Evolutionary conservation across 2,113 vertebrate species (phyloP).

Genomic region (Benitochromis conjunctus): DNA sequence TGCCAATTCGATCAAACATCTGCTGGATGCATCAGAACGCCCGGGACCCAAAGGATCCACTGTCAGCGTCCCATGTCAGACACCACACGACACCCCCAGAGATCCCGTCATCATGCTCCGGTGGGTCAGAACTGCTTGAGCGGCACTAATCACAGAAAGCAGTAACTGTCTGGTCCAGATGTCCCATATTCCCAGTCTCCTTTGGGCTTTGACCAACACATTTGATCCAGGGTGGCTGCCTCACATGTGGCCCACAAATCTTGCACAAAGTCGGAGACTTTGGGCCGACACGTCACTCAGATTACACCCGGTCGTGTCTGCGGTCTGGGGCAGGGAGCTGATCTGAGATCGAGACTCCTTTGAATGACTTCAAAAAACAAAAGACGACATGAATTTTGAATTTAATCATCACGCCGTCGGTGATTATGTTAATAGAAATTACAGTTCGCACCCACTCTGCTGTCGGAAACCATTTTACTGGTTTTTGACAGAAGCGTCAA

Average conservation of each 20-base stretch:
- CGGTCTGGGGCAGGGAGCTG: not conserved
- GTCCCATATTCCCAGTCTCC: not conserved
- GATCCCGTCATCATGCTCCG: not conserved
- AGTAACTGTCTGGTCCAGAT: accelerated
- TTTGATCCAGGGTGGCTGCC: not conserved
- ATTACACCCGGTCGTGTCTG: not conserved
- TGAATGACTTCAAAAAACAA: not conserved
- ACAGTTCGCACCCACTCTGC: not conserved
- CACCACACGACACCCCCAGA: not conserved
- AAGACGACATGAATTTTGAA: not conserved
- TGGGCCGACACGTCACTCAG: not conserved
- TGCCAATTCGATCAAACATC: accelerated
- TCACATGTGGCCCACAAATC: not conserved
- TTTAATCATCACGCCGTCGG: not conserved
- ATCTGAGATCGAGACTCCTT: not conserved
- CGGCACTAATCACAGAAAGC: accelerated
- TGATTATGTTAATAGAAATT: not conserved
- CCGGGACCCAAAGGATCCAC: not conserved
- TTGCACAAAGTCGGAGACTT: not conserved
- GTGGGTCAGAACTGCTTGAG: not conserved
- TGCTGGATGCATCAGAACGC: not conserved
- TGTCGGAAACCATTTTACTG: not conserved
- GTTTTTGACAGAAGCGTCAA: not conserved
- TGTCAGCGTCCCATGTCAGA: accelerated
- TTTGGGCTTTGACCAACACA: not conserved